Conservation (phyloP, 2,797 vertebrate species). For the Prionace glauca region DNA sequence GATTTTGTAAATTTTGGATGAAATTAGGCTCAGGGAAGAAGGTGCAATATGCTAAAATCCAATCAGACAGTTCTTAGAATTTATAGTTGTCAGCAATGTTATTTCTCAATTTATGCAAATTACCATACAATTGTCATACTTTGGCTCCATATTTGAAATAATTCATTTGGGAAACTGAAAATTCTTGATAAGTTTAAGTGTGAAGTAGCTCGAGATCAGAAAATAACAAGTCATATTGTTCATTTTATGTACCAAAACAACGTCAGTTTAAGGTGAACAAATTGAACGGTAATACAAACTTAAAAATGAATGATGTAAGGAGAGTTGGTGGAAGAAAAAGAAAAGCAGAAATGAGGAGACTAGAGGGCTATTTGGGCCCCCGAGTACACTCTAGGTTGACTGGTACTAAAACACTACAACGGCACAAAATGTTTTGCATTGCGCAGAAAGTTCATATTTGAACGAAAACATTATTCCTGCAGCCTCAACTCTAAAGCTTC, state of each 20-base stretch:
- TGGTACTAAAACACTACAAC: too few species aligned
- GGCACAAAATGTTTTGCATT: too few species aligned
- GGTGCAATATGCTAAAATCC: neutral
- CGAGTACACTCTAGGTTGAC: too few species aligned
- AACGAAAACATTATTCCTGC: too few species aligned
- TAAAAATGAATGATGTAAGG: too few species aligned
- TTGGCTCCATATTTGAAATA: neutral
- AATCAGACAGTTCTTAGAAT: neutral
- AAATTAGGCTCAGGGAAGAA: neutral
- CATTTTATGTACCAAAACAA: neutral
- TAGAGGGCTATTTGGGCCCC: too few species aligned
- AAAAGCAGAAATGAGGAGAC: too few species aligned
- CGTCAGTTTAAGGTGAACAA: too few species aligned
- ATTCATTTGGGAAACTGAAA: neutral
- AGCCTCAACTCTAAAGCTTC: too few species aligned
- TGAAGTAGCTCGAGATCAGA: neutral
- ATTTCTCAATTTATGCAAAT: neutral
- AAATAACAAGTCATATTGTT: neutral
- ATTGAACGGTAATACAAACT: too few species aligned
- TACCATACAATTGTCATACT: neutral
- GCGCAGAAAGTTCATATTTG: too few species aligned
- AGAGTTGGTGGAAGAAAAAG: too few species aligned
- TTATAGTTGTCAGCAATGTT: neutral
- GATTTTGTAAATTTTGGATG: neutral
- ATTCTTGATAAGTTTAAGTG: neutral